Evolutionary conservation across 2,888 invertebrate species (phyloP).

Genomic region (Ophioninae sp.): DNA sequence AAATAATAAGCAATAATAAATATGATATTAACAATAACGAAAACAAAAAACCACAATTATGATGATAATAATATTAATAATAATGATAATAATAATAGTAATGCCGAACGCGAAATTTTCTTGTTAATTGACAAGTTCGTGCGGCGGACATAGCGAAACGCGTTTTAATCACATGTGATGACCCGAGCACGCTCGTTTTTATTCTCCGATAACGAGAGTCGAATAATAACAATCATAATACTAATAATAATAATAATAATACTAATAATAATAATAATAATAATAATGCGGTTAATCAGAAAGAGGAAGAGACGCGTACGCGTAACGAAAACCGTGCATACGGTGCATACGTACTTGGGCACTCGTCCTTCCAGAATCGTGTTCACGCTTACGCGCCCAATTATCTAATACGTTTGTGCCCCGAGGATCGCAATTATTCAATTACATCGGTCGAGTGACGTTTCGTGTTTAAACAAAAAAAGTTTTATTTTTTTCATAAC

Average conservation of each 20-base stretch:
- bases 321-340: no score
- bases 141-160: conserved; percentile 25
- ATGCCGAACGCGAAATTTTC: conserved; percentile 30
- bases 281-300: conserved; percentile 34
- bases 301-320: conserved; percentile 23
- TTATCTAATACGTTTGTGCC: neutral
- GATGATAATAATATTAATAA: conserved; percentile 1
- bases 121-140: conserved; percentile 38
- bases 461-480: conserved; percentile 11
- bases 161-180: conserved; percentile 52
- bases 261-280: no score
- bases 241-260: no score
- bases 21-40: no score
- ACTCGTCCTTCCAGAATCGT: neutral
- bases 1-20: no score
- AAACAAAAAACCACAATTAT: no score
- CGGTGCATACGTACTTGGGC: no score
- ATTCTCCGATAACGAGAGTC: conserved; percentile 56
- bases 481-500: neutral
- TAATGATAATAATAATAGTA: neutral
- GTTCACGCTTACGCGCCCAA: neutral
- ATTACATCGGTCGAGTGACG: neutral
- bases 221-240: no score
- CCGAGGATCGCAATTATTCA: neutral
- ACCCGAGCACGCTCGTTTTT: conserved; percentile 40